These are phyloP conservation scores for Molothrus aeneus DNA, from an alignment of 2,797 vertebrate species.

Conservation along the genomic window DNA sequence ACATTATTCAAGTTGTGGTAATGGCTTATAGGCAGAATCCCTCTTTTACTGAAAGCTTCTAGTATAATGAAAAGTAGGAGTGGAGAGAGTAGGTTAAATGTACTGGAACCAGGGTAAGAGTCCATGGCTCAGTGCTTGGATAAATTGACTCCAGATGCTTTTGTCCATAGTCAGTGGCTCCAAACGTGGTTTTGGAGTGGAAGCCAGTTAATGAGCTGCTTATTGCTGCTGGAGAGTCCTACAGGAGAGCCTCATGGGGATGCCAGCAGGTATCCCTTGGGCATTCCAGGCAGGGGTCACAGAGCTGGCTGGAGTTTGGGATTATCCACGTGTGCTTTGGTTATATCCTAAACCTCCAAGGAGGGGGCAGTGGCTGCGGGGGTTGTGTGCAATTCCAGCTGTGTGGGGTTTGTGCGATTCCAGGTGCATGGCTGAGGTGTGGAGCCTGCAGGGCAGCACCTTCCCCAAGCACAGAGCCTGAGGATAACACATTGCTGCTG, in stretches of 20 bases:
- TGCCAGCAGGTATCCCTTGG: background rate
- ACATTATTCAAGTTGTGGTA: background rate
- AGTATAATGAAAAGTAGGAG: background rate
- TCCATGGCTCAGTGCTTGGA: background rate
- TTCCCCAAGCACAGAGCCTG: background rate
- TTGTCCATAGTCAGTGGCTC: background rate
- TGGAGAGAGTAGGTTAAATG: background rate
- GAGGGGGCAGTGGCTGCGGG: rapidly evolving
- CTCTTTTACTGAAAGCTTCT: constrained; percentile 13
- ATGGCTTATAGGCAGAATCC: background rate
- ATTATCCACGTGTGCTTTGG: background rate
- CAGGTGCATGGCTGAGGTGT: background rate
- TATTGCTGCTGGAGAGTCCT: background rate
- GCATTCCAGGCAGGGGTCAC: background rate
- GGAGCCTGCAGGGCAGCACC: background rate
- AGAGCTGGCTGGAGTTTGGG: background rate
- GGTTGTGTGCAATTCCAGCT: background rate
- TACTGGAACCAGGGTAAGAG: background rate
- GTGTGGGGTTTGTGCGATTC: rapidly evolving
- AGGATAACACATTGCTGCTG: background rate
- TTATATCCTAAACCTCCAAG: rapidly evolving
- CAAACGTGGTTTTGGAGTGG: background rate
- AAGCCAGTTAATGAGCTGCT: background rate
- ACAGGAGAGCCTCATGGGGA: rapidly evolving
- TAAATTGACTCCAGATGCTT: constrained; percentile 34